Percentiles rank a stretch among this genome's conserved stretches.
Conservation (phyloP, 2,888 invertebrate species). For the Brenthis hecate region DNA sequence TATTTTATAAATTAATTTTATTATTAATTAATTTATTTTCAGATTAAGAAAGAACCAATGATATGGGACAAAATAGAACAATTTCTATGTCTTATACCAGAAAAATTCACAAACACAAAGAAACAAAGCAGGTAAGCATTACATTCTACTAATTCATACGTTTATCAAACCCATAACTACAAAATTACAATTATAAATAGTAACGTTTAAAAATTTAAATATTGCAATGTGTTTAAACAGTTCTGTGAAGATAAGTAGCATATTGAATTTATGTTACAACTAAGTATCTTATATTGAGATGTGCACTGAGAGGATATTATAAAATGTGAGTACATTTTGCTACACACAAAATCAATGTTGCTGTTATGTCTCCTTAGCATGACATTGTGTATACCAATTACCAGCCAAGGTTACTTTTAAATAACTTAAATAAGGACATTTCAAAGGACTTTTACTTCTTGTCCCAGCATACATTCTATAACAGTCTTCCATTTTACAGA, state of each 20-base stretch:
- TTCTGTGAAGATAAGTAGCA: conserved; percentile 4
- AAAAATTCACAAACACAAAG: conserved; percentile 83
- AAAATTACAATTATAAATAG: background rate
- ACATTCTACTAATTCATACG: background rate
- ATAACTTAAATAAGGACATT: conserved; percentile 13
- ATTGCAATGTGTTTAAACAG: background rate
- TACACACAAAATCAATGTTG: background rate
- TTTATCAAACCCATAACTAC: background rate
- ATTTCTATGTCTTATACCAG: conserved; percentile 89
- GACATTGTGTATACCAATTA: background rate
- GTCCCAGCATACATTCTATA: too few species aligned
- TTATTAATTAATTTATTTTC: conserved; percentile 43
- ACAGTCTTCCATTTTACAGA: too few species aligned
- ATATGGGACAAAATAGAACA: conserved; percentile 90
- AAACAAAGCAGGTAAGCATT: conserved; percentile 87
- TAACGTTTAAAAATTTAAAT: background rate
- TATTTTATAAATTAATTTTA: too few species aligned
- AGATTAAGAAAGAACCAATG: conserved; percentile 82
- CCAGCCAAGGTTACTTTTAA: conserved; percentile 1
- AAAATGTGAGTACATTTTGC: conserved; percentile 6
- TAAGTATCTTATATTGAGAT: background rate
- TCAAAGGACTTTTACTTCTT: too few species aligned
- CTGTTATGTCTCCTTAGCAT: conserved; percentile 7
- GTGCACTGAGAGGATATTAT: background rate
- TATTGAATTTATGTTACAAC: too few species aligned